phyloP scores from a whole-genome alignment of 1,140 invertebrate genomes.

The Aphelenchoides fujianensis region DNA sequence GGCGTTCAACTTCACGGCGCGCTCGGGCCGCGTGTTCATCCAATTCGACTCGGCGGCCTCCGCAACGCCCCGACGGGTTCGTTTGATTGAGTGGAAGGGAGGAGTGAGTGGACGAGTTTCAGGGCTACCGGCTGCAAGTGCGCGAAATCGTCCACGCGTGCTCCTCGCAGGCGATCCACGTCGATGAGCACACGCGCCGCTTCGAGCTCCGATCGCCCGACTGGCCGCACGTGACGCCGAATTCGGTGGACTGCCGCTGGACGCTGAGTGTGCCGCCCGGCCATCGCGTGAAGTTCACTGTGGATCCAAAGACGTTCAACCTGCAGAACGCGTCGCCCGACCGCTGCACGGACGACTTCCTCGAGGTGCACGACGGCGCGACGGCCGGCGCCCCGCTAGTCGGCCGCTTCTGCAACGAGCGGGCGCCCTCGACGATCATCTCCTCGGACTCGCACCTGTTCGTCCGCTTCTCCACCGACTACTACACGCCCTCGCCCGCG shows the following conservation, averaged over 20 bases:
- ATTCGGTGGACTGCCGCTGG: slow-evolving; percentile 52
- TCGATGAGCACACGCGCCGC: slow-evolving; percentile 45
- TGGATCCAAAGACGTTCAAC: slow-evolving; percentile 46
- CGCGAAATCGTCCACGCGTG: slow-evolving; percentile 51
- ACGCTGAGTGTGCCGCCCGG: slow-evolving; percentile 50
- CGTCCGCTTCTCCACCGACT: slow-evolving; percentile 52
- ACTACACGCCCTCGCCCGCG: slow-evolving; percentile 28
- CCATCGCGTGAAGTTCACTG: slow-evolving; percentile 54
- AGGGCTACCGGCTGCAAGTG: slow-evolving; percentile 54
- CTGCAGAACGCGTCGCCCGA: slow-evolving; percentile 25
- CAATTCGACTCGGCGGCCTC: slow-evolving; percentile 19
- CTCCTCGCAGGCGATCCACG: slow-evolving; percentile 26
- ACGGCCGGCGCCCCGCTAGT: slow-evolving; percentile 42
- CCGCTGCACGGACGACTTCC: slow-evolving; percentile 49
- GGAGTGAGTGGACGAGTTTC: not conserved
- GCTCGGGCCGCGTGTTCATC: slow-evolving; percentile 46
- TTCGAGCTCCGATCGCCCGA: slow-evolving; percentile 38
- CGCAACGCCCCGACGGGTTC: slow-evolving; percentile 4
- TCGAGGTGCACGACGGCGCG: slow-evolving; percentile 55
- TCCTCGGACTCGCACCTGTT: slow-evolving; percentile 53
- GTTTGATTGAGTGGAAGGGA: slow-evolving; percentile 8
- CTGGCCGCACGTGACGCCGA: slow-evolving; percentile 49
- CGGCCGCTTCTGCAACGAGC: slow-evolving; percentile 44
- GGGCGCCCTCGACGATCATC: slow-evolving; percentile 50
- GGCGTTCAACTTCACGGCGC: slow-evolving; percentile 38